Base-by-base conservation (phyloP, 2,888 invertebrate species). In the Netelia fuscicornis region DNA sequence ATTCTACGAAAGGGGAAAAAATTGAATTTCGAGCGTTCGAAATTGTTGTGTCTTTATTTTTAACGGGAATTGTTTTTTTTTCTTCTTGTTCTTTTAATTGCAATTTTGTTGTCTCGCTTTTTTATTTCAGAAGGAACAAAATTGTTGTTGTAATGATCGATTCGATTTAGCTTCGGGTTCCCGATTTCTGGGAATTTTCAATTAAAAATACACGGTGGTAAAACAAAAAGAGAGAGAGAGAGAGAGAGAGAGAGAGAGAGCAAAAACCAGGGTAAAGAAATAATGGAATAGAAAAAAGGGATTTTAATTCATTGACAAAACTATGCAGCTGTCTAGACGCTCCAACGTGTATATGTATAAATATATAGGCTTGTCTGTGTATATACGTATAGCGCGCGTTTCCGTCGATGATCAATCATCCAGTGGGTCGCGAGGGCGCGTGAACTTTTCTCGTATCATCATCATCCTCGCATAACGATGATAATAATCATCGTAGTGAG, bases 361-460 rank as follows among this genome's bases (percentile, higher is more conserved):
- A 30, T 30, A 30, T 30, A 5, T 30, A 30, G 5, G 30, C 30
- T 30, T 30, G 30, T 30, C 3, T 30, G 5, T 30, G 5, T 30
- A 30, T 30, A 30, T 30, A 30, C 5, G 30, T 30, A 5, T 30
- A 56, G 54, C 30, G 30, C 10, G 48, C 52, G 62, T 80, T 70
- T 83, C 20, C 56, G 72, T 62, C 23, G 74, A 75, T 76, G 71
- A 82, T 85, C 62, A 79, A 85, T 83, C 75, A 83, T 80, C 30
- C 58, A 54, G 67, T 64, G 62, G 71, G 76, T 84, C 72, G 76
- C 60, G 67, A 72, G 81, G 80, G 60, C 72, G 72, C 84, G 76
- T 81, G 76, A 81, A 84, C 76, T 81, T 62, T 60, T 81, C 67
- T 77, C 37, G 67, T 67, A 76, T 60, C 67, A 72, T 80, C 80